A percentile compares a stretch with the other conserved stretches of the same genome.
Evolutionary conservation across 2,797 vertebrate species (phyloP).

Genomic region (Onychomys torridus): DNA sequence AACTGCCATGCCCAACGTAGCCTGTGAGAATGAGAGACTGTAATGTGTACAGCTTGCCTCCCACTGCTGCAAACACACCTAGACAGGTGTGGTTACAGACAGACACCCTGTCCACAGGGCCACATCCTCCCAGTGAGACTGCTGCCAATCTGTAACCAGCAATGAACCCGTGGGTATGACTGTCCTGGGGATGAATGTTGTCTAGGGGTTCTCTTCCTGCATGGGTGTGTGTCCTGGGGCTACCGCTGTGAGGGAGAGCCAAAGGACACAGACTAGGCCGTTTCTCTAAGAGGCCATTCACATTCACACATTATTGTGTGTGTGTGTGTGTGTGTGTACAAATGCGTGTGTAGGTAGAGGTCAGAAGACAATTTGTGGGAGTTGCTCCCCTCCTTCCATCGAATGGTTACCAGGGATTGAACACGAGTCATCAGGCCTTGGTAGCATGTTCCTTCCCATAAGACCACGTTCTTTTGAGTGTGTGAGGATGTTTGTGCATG

Average conservation of each 20-base stretch:
- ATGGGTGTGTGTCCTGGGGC: background rate
- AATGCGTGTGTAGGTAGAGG: background rate
- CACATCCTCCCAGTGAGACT: background rate
- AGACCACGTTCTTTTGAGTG: background rate
- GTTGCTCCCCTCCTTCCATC: background rate
- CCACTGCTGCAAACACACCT: fast-evolving
- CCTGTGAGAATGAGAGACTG: background rate
- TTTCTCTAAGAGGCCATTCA: background rate
- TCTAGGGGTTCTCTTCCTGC: background rate
- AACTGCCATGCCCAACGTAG: background rate
- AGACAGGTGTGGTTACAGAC: fast-evolving
- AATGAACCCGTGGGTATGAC: background rate
- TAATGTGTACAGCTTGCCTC: fast-evolving
- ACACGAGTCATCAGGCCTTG: background rate
- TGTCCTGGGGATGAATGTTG: fast-evolving
- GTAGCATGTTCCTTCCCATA: too few relatives aligned
- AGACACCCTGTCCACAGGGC: background rate
- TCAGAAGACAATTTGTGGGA: background rate
- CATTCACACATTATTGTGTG: background rate
- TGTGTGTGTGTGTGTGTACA: background rate
- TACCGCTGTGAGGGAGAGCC: background rate
- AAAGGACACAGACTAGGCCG: background rate
- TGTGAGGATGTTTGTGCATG: background rate
- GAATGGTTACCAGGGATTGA: background rate
- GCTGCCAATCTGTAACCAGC: background rate